Base-by-base conservation (phyloP, 1,140 invertebrate species). In the Anadara kagoshimensis region DNA sequence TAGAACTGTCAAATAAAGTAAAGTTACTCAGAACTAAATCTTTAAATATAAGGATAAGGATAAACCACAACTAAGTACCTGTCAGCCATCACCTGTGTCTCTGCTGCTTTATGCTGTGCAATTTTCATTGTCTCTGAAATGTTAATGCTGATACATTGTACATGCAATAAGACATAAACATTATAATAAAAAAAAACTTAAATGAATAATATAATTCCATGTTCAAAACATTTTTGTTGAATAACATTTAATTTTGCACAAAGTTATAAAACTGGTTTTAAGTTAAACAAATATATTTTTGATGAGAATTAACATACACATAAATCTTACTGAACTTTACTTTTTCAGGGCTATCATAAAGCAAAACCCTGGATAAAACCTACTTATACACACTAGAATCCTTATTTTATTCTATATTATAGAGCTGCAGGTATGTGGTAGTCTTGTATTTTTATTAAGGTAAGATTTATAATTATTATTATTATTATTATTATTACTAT, bases 121-220 rank as follows among this genome's bases (percentile, higher is more conserved):
- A 83, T 73, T 58, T 83, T 81, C 36, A 75, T 29, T 18, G 76
- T 81, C 57, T 81, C 82, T 83, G 59, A 51, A 79, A 73, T 12
- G 29, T 44, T 18, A 68, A 64, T 57, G 18, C 56, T 41, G 11
- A 41, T 20, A 26, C 3, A n/a, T 18, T 53, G 45, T 3, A 56
- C 1, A 44, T 56, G 11, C 16, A 53, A 22, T 16, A 12, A 7
- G n/a, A 5, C n/a, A 3, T 20, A 44, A 16, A 41, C 29, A 57
- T 20, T 61, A 61, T 0, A 61, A 47, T 51, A 26, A 26, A 5
- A 0, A 18, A 7, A 12, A 57, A 57, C 7, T 22, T 26, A 26
- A 10, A 26, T 29, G 24, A 24, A 5, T 24, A 24, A 5, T 26
- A 57, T 11, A 26, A 1, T 26, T 57, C 29, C 8, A 12, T 20